Evolutionary conservation across 2,113 vertebrate genomes (phyloP), one percentile per base, ranked within the genome.

Genomic region (Rhea americana): DNA sequence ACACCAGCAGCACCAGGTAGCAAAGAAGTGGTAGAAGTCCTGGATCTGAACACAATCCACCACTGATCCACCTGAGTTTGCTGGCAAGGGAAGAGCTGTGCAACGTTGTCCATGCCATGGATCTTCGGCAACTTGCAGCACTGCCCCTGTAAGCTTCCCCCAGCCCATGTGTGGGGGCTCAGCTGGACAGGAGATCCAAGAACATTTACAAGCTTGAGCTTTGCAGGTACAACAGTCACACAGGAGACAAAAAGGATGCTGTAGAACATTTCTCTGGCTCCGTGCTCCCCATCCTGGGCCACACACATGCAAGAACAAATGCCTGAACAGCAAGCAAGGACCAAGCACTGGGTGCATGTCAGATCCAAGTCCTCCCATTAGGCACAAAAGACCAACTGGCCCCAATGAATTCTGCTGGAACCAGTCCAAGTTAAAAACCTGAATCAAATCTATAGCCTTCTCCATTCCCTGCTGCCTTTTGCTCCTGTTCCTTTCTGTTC

Each of bases 311-410:
- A 59, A 37, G 22, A 68, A 8, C 15, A 67, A 39, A 37, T 18
- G 41, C 16, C 28, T 67, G 71, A 75, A 67, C 15, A 35, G 58
- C 50, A 1, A 1, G 4, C 1, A 0, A 9, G 72, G 45, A 18
- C 4, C 1, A 0, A 85, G 35, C 3, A 9, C 50, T 5, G 1
- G 6, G 19, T 18, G 5, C 11, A 12, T 2, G 3, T 55, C 16
- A 55, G 72, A 56, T 11, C 37, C 59, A 43, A 79, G 53, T 30
- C 53, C 53, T 56, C 43, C 43, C 43, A 45, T 56, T 17, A 55
- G 53, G 53, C 15, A 15, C 43, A 45, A 45, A 45, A 15, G 43
- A 14, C 43, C 14, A 45, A 45, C 43, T 45, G 43, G 22, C 7
- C 41, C 51, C 78, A 58, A 73, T 53, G 2, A 76, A 16, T 8